Percentiles rank a stretch among this genome's conserved stretches.
phyloP scores from a whole-genome alignment of 2,888 invertebrate species.

The Didymodactylos carnosus region DNA sequence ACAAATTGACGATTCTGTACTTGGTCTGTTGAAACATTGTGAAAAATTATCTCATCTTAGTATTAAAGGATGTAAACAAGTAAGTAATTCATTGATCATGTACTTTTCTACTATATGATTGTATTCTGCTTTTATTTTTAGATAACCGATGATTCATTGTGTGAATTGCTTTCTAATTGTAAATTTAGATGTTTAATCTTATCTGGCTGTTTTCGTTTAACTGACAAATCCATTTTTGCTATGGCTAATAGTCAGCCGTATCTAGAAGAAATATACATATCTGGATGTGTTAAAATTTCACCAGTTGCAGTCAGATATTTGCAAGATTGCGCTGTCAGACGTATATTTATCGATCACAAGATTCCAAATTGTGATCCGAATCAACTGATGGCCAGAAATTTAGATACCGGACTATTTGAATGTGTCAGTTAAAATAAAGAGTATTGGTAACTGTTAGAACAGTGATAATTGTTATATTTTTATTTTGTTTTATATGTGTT shows the following conservation, averaged over 20 bases:
- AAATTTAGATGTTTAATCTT: constrained; percentile 21
- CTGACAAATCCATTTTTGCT: constrained; percentile 26
- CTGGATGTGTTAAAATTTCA: constrained; percentile 26
- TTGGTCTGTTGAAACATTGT: constrained; percentile 21
- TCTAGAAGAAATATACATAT: constrained; percentile 26
- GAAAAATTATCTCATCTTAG: constrained; percentile 20
- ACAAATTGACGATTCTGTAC: constrained; percentile 21
- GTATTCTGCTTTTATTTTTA: constrained; percentile 15
- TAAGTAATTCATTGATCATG: constrained; percentile 13
- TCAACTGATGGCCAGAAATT: constrained; percentile 26
- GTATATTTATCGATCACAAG: constrained; percentile 23
- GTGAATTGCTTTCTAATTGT: constrained; percentile 22
- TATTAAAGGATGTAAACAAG: constrained; percentile 27
- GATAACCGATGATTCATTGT: constrained; percentile 26
- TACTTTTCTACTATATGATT: too few relatives aligned
- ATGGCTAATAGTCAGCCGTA: constrained; percentile 26
- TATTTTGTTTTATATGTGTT: too few relatives aligned
- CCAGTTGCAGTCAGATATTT: constrained; percentile 24
- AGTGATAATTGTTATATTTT: too few relatives aligned
- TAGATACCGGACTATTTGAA: constrained; percentile 28
- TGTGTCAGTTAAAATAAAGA: constrained; percentile 20
- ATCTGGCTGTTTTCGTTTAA: constrained; percentile 25
- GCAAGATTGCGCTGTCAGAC: constrained; percentile 25
- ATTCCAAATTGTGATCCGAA: constrained; percentile 26
- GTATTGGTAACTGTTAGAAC: too few relatives aligned